A percentile compares a stretch with the other conserved stretches of the same genome.
Evolutionary conservation across 1,140 invertebrate species (phyloP).

Genomic region (Megalonaias nervosa): DNA sequence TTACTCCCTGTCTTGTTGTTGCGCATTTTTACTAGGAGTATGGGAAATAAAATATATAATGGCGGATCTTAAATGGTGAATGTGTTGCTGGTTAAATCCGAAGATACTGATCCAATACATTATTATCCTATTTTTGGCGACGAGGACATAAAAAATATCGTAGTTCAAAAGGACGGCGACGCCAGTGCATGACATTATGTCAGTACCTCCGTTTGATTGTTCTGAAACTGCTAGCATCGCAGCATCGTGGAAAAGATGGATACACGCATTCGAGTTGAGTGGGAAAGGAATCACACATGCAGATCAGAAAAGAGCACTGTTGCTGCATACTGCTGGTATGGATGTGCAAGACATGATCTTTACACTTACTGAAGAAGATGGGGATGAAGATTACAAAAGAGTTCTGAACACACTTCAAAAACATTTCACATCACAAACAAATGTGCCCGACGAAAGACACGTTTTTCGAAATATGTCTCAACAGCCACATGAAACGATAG

Average conservation of each 20-base stretch:
- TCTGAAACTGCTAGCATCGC: background rate
- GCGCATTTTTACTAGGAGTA: too few species aligned
- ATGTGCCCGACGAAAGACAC: slow-evolving; percentile 16
- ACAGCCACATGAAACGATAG: background rate
- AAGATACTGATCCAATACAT: too few species aligned
- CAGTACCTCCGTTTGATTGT: too few species aligned
- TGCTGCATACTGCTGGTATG: slow-evolving; percentile 39
- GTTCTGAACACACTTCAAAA: slow-evolving; percentile 8
- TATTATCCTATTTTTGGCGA: too few species aligned
- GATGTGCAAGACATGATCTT: slow-evolving; percentile 44
- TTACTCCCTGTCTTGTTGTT: too few species aligned
- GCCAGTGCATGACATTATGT: too few species aligned
- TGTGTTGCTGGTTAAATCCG: too few species aligned
- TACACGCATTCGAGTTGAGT: slow-evolving; percentile 32
- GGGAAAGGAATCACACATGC: slow-evolving; percentile 27
- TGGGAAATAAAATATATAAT: too few species aligned
- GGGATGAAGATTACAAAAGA: slow-evolving; percentile 19
- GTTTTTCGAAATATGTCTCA: background rate
- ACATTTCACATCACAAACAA: slow-evolving; percentile 28
- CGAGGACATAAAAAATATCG: too few species aligned
- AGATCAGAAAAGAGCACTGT: slow-evolving; percentile 15
- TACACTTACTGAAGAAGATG: slow-evolving; percentile 17
- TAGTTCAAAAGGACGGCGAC: too few species aligned
- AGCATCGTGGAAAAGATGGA: slow-evolving; percentile 35
- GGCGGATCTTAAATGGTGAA: too few species aligned